Base-by-base conservation (phyloP, 2,888 invertebrate genomes). In the Dysmachus trigonus region DNA sequence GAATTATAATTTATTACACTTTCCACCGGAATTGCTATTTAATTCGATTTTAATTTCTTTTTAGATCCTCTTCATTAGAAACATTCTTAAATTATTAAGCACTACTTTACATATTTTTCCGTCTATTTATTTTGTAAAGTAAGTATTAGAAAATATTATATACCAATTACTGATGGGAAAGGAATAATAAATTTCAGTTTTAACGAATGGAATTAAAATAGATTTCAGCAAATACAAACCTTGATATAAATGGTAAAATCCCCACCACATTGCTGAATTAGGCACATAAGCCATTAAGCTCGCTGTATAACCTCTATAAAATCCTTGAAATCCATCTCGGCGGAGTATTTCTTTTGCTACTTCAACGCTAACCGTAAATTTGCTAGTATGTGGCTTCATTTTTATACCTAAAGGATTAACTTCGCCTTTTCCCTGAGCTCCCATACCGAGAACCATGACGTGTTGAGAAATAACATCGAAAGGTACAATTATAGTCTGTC, bases 231-330 rank as follows among this genome's bases (percentile, higher is more conserved):
- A 53, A 62, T 73, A 31, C 30, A 76, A 33, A 98, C 98, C 97
- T 95, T 98, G 97, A 92, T 98, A 98, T 72, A 96, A 93, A 88
- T 98, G 97, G 92, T 99, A 99, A 89, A 98, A 95, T 27, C 95
- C 96, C 99, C 99, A 99, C 98, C 99, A 99, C 74, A 98, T 94
- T n/a, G 98, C 98, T 22, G 98, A 98, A 92, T 98, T 98, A 15
- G 99, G 98, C 74, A 98, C 98, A 91, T 98, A 99, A 0, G 98
- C 96, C 89, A 96, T 96, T 13, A 99, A 92, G 35, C 98, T 98
- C 0, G 98, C 98, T 33, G 96, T 93, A 91, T 98, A 99, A 0
- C 99, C 99, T 86, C 98, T 93, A 92, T 99, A 99, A 92, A 98
- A 99, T 0, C 99, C 99, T 86, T 93, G 91, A 2, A 97, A 91